Base-by-base conservation (phyloP, 2,797 vertebrate genomes). In the Sylvilagus floridanus region DNA sequence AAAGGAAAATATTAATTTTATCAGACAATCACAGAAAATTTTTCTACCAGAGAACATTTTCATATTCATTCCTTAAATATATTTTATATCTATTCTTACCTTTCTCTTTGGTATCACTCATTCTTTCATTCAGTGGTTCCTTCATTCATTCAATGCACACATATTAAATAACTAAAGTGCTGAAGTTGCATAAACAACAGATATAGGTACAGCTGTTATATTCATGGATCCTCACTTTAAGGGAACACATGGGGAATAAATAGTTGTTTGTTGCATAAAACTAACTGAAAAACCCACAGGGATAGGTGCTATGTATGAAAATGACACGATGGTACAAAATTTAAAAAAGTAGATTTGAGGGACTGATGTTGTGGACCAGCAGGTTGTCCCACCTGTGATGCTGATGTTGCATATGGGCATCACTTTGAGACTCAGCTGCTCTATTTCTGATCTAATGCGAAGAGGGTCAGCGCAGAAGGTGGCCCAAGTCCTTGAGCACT, bases 321-420 rank as follows among this genome's bases (percentile, higher is more conserved):
- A 10, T 30, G 19, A 35, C 22, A 22, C 12, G 2, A n/a, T 16
- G 2, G 1, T 12, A 50, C 9, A 57, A 30, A 54, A 0, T 2
- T 35, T 52, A 37, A 62, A 47, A 72, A 84, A 54, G 47, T 52
- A 2, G 13, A 47, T 62, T 65, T 26, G 22, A 8, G 63, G 63
- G 54, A 57, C 14, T 57, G 54, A 57, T 57, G 19, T 57, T 57
- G 13, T 57, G 19, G 54, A 21, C 14, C 54, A 57, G 14, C 54
- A 57, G 54, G 13, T 57, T 57, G 13, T 16, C 19, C 54, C 17
- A 57, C 19, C 19, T 57, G 54, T 16, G 19, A 57, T 57, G 17
- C 54, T 57, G 54, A 21, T 21, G 19, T 57, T 16, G 54, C 17
- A 57, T 16, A 21, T 57, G 54, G 19, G 7, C 16, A 57, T 57